A percentile compares a stretch with the other conserved stretches of the same genome.
phyloP scores from a whole-genome alignment of 2,113 vertebrate species.

The Hippocampus zosterae region DNA sequence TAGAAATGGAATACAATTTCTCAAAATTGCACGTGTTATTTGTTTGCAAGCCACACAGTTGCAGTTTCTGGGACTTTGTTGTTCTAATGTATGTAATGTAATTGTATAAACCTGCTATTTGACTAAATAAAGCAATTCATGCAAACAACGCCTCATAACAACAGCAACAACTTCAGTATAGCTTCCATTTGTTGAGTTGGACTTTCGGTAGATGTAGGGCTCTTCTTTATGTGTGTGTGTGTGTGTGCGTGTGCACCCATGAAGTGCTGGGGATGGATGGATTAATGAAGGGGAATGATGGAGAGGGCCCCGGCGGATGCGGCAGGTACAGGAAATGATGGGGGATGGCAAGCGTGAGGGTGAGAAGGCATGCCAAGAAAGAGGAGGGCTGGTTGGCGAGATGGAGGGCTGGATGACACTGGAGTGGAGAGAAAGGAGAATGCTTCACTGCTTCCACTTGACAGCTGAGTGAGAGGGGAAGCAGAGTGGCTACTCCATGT shows the following conservation, averaged over 20 bases:
- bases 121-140: background rate
- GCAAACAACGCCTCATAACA: background rate
- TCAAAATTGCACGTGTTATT: background rate
- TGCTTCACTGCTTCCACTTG: slow-evolving; percentile 69
- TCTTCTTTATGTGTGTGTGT: background rate
- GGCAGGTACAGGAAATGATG: slow-evolving; percentile 29
- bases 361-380: slow-evolving; percentile 19
- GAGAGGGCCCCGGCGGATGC: slow-evolving; percentile 29
- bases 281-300: slow-evolving; percentile 27
- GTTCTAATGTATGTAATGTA: background rate
- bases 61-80: too few relatives aligned
- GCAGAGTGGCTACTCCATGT: slow-evolving; percentile 69
- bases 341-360: slow-evolving; percentile 11
- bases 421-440: slow-evolving; percentile 51
- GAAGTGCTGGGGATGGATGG: slow-evolving; percentile 26
- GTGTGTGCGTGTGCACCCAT: background rate
- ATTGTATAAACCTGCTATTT: background rate
- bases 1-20: background rate
- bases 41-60: background rate
- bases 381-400: slow-evolving; percentile 24
- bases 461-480: slow-evolving; percentile 73
- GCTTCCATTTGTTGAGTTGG: background rate
- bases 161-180: background rate
- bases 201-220: slow-evolving; percentile 5
- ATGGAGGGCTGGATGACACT: slow-evolving; percentile 37